phyloP scores from a whole-genome alignment of 2,888 invertebrate species.

The Iphiclides podalirius region DNA sequence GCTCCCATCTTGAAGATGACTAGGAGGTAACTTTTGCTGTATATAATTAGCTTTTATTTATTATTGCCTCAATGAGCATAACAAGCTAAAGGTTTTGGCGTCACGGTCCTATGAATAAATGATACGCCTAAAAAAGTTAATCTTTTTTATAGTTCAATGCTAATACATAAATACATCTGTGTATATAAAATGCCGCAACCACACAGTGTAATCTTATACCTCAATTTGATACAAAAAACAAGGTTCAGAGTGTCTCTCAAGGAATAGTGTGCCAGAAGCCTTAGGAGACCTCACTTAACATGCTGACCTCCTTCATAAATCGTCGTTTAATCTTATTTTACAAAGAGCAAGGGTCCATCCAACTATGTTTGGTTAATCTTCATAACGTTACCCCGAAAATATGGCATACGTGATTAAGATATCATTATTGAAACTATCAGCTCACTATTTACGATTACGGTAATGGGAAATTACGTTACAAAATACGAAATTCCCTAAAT shows the following conservation, averaged over 20 bases:
- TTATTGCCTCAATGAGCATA: too few relatives aligned
- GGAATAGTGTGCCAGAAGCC: slow-evolving; percentile 8
- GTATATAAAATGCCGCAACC: too few relatives aligned
- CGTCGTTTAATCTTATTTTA: slow-evolving; percentile 65
- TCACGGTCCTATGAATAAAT: too few relatives aligned
- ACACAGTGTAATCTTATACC: too few relatives aligned
- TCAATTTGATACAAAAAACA: too few relatives aligned
- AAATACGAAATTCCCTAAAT: not conserved
- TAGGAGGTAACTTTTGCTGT: too few relatives aligned
- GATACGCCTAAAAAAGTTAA: too few relatives aligned
- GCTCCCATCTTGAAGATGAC: too few relatives aligned
- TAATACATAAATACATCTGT: too few relatives aligned
- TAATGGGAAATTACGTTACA: not conserved
- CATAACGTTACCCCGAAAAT: slow-evolving; percentile 17
- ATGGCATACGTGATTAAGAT: slow-evolving; percentile 12
- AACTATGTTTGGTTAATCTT: slow-evolving; percentile 43
- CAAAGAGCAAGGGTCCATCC: slow-evolving; percentile 57
- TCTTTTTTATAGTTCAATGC: too few relatives aligned
- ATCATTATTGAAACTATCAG: slow-evolving; percentile 9
- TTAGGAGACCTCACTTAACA: slow-evolving; percentile 56
- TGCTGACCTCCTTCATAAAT: slow-evolving; percentile 77
- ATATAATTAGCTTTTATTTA: too few relatives aligned
- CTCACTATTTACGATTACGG: slow-evolving; percentile 3
- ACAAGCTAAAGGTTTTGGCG: too few relatives aligned
- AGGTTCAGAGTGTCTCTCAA: not conserved